These are phyloP conservation scores for Coptodon rendalli DNA, from an alignment of 2,113 vertebrate genomes.

Conservation along the genomic window DNA sequence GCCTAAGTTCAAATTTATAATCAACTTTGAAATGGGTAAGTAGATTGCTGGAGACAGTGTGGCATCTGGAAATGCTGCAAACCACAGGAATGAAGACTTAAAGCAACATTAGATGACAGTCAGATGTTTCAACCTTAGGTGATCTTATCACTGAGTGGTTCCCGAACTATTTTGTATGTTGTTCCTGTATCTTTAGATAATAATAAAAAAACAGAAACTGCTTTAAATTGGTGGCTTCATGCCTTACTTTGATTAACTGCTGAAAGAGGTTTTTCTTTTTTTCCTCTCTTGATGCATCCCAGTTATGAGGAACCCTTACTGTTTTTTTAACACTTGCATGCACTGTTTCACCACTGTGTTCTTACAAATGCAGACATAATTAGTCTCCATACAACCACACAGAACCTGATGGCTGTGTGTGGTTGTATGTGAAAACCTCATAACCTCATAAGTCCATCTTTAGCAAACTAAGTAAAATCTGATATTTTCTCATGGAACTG, in stretches of 20 bases:
- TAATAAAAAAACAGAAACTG: background rate
- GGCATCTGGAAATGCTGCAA: background rate
- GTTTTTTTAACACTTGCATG: background rate
- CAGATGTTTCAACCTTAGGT: slow-evolving; percentile 36
- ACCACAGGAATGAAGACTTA: background rate
- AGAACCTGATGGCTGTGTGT: background rate
- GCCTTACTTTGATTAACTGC: background rate
- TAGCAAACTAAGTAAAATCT: background rate
- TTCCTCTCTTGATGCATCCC: background rate
- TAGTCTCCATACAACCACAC: background rate
- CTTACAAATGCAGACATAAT: slow-evolving; percentile 1
- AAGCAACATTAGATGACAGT: background rate
- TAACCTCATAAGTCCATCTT: background rate
- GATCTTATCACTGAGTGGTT: background rate
- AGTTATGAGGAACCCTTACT: background rate
- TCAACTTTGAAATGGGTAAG: background rate
- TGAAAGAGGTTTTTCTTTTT: background rate
- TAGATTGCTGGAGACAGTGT: background rate
- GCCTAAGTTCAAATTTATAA: background rate
- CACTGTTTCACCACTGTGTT: background rate
- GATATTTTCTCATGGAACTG: slow-evolving; percentile 38
- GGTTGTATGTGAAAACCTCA: background rate
- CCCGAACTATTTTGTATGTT: background rate
- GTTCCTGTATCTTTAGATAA: background rate
- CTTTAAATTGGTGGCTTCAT: background rate